These are phyloP conservation scores for Tenthredo amoena DNA, from an alignment of 2,888 invertebrate genomes.

Conservation along the genomic window DNA sequence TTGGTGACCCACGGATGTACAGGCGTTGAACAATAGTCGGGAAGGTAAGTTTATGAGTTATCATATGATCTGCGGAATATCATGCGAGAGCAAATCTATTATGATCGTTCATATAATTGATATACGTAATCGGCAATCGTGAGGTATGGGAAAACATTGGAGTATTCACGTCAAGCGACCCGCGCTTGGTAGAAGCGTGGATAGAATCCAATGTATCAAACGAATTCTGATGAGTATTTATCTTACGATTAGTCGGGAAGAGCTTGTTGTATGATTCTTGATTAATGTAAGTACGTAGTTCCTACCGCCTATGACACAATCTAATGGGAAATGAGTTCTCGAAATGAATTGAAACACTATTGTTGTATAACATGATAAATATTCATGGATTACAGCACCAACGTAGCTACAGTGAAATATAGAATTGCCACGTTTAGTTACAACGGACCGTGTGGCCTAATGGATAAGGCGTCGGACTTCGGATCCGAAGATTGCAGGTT, in stretches of 20 bases:
- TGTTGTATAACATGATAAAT: not conserved
- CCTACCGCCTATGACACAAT: not conserved
- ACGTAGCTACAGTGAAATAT: not conserved
- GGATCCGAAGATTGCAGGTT: constrained; percentile 83
- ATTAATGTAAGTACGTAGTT: not conserved
- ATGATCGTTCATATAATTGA: not conserved
- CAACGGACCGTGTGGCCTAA: constrained; percentile 83
- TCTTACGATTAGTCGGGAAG: not conserved
- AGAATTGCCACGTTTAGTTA: not conserved
- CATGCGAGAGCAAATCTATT: not conserved
- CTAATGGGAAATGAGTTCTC: not conserved
- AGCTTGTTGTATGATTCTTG: not conserved
- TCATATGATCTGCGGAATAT: not conserved
- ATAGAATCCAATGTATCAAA: not conserved
- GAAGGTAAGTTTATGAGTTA: not conserved
- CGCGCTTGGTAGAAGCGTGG: not conserved
- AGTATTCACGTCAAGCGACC: not conserved
- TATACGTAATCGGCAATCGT: not conserved
- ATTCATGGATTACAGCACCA: not conserved
- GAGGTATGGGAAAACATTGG: not conserved
- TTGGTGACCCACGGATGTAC: not conserved
- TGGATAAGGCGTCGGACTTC: constrained; percentile 86
- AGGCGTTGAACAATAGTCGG: not conserved
- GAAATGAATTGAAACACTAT: not conserved
- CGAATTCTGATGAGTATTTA: not conserved